Evolutionary conservation across 2,797 vertebrate genomes (phyloP).

Genomic region (Cephalopachus bancanus): DNA sequence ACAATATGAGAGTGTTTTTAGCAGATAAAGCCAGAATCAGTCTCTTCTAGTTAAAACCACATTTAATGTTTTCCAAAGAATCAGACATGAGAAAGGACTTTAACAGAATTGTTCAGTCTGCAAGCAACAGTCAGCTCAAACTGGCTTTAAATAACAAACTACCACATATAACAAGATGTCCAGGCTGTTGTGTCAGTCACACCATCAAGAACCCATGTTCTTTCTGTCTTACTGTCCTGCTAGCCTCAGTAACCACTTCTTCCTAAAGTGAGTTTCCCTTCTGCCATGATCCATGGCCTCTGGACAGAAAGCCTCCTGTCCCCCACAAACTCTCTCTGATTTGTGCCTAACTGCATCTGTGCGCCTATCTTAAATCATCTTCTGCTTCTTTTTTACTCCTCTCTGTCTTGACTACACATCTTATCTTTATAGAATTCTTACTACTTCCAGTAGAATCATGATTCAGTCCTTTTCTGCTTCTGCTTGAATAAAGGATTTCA

Average conservation of each 20-base stretch:
- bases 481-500: not conserved
- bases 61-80: not conserved
- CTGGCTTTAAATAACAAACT: not conserved
- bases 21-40: not conserved
- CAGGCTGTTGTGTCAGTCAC: not conserved
- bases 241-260: not conserved
- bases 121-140: not conserved
- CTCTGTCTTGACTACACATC: not conserved
- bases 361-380: not conserved
- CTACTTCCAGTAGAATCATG: not conserved
- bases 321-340: not conserved
- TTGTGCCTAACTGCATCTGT: not conserved
- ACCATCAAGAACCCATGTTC: not conserved
- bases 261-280: conserved; percentile 9
- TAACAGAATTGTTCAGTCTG: conserved; percentile 26
- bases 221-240: not conserved
- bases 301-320: not conserved
- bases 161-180: not conserved
- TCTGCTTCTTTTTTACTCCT: not conserved
- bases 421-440: not conserved
- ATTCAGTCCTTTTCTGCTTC: not conserved
- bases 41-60: conserved; percentile 43
- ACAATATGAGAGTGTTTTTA: not conserved
- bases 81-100: not conserved
- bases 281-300: not conserved